Evolutionary conservation across 92 coral and sea anemone species (phyloP), one percentile per base, ranked within the genome.

Genomic region (Micromussa lordhowensis): DNA sequence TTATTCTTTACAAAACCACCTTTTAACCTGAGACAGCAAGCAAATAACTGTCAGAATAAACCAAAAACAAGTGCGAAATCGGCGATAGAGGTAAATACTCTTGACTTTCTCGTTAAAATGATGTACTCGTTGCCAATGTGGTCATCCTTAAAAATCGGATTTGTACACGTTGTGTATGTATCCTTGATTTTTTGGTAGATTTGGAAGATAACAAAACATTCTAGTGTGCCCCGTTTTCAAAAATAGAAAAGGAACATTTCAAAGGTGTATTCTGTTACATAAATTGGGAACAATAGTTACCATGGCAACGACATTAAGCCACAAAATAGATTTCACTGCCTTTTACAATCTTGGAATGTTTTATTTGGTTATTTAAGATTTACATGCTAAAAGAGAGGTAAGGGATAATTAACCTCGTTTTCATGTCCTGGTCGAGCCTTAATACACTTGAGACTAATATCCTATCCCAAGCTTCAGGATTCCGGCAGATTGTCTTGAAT

Each of bases 341-440:
- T 12, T 75, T 34, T 36, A 75, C 54, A 75, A 10, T 75, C 38
- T 75, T 6, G 54, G 54, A 9, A 75, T 38, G 57, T 75, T 75
- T 75, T 57, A 38, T 34, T 22, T 1, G 51, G 51, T 32, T 74
- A 32, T 11, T 8, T 34, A 19, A 74, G 38, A 74, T 32, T 8
- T 74, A 24, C 28, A 34, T 34, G 19, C 5, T 16, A 57, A 74
- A 74, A 73, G n/a, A 2, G 38, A 21, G 77, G 14, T 6, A 72
- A 31, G 35, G 17, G 78, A 3, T 7, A 35, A 74, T 0, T 74
- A 74, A 54, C 78, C 78, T 74, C 78, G 78, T 36, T 75, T 75
- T 40, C 79, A 22, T 75, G 55, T 5, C 58, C 31, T 40, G 58
- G 79, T 75, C 79, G 40, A 40, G 79, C 57, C 79, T 75, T 75